These are phyloP conservation scores for Campoplex nolae DNA, from an alignment of 2,888 invertebrate species.

Conservation along the genomic window DNA sequence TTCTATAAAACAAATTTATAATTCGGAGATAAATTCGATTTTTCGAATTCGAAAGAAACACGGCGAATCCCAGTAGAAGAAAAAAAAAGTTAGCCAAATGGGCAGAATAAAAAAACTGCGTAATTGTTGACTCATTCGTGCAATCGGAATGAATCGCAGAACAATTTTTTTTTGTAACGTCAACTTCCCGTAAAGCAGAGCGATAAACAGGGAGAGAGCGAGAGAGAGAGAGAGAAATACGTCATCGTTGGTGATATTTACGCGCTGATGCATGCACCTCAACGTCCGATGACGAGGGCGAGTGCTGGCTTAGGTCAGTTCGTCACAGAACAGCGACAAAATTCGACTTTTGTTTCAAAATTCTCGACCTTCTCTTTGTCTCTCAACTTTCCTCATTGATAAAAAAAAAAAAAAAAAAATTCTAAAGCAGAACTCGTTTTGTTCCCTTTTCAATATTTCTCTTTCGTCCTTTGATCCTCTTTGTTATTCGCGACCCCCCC, in stretches of 20 bases:
- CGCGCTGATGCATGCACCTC: constrained; percentile 41
- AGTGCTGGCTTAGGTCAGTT: constrained; percentile 22
- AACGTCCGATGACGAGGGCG: constrained; percentile 35
- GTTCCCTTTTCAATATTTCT: too few relatives aligned
- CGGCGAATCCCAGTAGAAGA: background rate
- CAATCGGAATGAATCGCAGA: background rate
- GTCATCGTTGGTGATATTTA: constrained; percentile 52
- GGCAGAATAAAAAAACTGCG: constrained; percentile 4
- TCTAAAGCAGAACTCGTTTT: background rate
- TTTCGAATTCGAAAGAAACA: too few relatives aligned
- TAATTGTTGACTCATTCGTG: constrained; percentile 35
- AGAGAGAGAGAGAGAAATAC: constrained; percentile 1
- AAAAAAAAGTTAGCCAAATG: background rate
- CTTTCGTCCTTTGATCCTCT: background rate
- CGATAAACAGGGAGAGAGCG: background rate
- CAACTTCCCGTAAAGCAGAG: constrained; percentile 28
- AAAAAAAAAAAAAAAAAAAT: background rate
- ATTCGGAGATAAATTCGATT: background rate
- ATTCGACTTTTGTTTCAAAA: background rate
- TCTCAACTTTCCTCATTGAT: background rate
- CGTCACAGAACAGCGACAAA: background rate
- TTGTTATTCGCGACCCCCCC: background rate
- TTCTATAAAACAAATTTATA: background rate
- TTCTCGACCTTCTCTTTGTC: background rate
- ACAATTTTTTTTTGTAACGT: constrained; percentile 12